Percentiles rank a stretch among this genome's conserved stretches.
Conservation (phyloP, 2,888 invertebrate species). For the Gari tellinella region DNA sequence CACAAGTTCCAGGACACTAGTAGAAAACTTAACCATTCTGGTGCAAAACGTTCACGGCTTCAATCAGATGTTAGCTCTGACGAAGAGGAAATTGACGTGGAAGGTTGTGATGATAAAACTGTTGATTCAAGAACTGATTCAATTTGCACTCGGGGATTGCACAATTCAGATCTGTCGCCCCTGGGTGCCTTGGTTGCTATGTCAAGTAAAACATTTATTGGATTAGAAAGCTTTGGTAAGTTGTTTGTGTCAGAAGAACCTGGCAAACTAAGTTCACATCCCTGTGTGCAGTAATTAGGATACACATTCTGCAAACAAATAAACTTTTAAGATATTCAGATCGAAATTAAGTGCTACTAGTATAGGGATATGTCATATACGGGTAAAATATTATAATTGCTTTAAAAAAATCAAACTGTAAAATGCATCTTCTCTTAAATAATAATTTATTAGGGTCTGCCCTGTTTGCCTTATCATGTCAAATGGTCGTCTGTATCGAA, state of each 20-base stretch:
- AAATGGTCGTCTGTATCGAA: too few relatives aligned
- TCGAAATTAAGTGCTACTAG: too few relatives aligned
- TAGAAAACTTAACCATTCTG: neutral
- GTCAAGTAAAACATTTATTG: slow-evolving; percentile 98
- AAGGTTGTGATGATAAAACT: slow-evolving; percentile 49
- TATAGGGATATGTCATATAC: too few relatives aligned
- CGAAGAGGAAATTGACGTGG: slow-evolving; percentile 72
- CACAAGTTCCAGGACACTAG: neutral
- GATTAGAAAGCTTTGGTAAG: slow-evolving; percentile 87
- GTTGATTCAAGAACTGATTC: slow-evolving; percentile 57
- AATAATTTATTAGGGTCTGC: too few relatives aligned
- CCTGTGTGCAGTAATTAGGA: slow-evolving; percentile 92
- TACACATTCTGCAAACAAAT: too few relatives aligned
- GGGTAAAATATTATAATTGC: too few relatives aligned
- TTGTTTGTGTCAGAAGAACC: slow-evolving; percentile 28
- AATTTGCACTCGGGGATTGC: slow-evolving; percentile 4
- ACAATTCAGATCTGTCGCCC: slow-evolving; percentile 87
- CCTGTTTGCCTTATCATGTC: too few relatives aligned
- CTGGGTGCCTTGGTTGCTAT: slow-evolving; percentile 98
- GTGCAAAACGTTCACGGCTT: neutral
- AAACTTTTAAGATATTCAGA: too few relatives aligned
- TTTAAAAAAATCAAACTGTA: too few relatives aligned
- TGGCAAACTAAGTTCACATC: slow-evolving; percentile 32
- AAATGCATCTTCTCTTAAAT: too few relatives aligned
- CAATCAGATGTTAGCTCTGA: slow-evolving; percentile 18